phyloP scores from a whole-genome alignment of 2,113 vertebrate genomes.

The Rhagologus leucostigma region DNA sequence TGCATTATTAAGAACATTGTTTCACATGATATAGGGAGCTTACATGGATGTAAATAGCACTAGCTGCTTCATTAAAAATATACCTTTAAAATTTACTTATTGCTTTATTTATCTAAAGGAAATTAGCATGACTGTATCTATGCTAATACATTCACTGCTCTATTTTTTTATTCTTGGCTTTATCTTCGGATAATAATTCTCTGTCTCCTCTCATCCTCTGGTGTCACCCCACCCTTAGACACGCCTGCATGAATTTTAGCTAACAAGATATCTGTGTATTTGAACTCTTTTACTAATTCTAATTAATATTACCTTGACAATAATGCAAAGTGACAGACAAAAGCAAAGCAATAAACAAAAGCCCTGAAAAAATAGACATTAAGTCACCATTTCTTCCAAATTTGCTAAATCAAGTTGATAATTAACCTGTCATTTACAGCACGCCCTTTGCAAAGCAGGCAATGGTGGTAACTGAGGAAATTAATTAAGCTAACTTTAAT shows the following conservation, averaged over 20 bases:
- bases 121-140: not conserved
- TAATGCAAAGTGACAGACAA: constrained; percentile 29
- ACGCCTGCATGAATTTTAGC: constrained; percentile 32
- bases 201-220: not conserved
- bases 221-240: constrained; percentile 32
- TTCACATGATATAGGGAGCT: not conserved
- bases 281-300: not conserved
- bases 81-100: not conserved
- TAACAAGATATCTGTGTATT: not conserved
- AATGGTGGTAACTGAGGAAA: constrained; percentile 22
- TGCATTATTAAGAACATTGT: not conserved
- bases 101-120: not conserved
- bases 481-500: constrained; percentile 33
- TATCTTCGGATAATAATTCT: constrained; percentile 7
- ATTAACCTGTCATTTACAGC: constrained; percentile 32
- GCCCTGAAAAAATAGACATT: not conserved
- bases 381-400: not conserved
- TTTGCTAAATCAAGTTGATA: constrained; percentile 25
- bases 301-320: not conserved
- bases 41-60: not conserved
- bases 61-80: not conserved
- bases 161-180: not conserved
- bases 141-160: not conserved
- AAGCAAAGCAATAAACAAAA: constrained; percentile 36
- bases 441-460: not conserved